Base-by-base conservation (phyloP, 2,113 vertebrate species). In the Thunnus thynnus region DNA sequence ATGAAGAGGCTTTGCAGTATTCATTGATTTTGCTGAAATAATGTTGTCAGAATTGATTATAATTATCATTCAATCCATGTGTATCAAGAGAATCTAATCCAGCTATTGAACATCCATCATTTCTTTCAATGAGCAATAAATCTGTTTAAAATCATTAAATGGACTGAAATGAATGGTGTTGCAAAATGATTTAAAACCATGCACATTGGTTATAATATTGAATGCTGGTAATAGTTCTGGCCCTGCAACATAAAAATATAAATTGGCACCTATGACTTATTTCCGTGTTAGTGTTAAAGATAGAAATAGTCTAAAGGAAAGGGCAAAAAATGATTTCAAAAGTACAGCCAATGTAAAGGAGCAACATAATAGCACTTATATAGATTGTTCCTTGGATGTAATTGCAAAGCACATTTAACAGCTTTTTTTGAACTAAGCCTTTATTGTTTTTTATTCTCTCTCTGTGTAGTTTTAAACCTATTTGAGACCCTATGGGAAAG, bases 51-150 rank as follows among this genome's bases (percentile, higher is more conserved):
- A 84, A 76, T 72, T 66, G 47, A 76, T 78, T 87, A 72, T 55
- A 86, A 86, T 85, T 78, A 83, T 80, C 3, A 85, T 69, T 85
- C 66, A 78, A 57, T 76, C 48, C 17, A 61, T 66, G 58, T 82
- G 62, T 44, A 83, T 83, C 56, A 76, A 55, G 12, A 83, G 14
- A 77, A 78, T 83, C 63, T 78, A 84, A 82, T 81, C 83, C 80
- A 78, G 50, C 57, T 77, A 75, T 63, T 78, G 74, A 79, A 74
- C 63, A 58, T 64, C 16, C 66, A 58, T 75, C 62, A 75, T 80
- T 80, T 17, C 14, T 73, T 75, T 87, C 52, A 85, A n/a, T 72
- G 56, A 72, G 22, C 22, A 50, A n/a, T 63, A 56, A 63, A 70
- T 87, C 51, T 75, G 44, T 56, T 72, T 78, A 44, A 86, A 78